Evolutionary conservation across 1,140 invertebrate genomes (phyloP), one percentile per base, ranked within the genome.

Genomic region (Nasonia vitripennis): DNA sequence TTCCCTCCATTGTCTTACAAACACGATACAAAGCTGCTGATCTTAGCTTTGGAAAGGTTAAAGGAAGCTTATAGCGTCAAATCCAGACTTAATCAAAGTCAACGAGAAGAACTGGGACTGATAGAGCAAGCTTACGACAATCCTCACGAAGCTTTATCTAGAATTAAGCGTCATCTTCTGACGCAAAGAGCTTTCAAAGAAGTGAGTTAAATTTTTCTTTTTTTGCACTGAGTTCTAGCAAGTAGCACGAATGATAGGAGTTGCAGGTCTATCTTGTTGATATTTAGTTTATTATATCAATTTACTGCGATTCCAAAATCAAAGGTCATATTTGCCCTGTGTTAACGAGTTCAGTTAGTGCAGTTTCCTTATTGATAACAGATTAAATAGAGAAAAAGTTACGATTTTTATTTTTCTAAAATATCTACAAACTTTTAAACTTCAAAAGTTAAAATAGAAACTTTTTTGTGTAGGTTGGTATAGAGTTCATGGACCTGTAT

Each of bases 61-160:
- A 99, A 99, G 91, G 99, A 99, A 94, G 99, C 99, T 0, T 99
- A 99, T 94, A 99, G 98, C 90, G 99, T 99, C 0, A 99, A 99
- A 91, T 99, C 98, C 6, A 95, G 99, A 51, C 92, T 99, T 73
- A 99, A 99, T 94, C 99, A 99, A 93, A 99, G 98, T 89, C 99
- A 99, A 94, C 94, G 99, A 89, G 99, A 99, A 94, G 99, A 99
- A 92, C 92, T 99, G 27, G 99, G 99, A 27, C 94, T 99, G 2
- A 99, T 99, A 89, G 99, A 99, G 93, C 99, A 99, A 92, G 99
- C 99, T 0, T 99, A 99, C 91, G 99, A 99, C 92, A 99, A 99
- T 94, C 99, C 99, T 81, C 99, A 99, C 89, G 99, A 99, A 93
- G 99, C 99, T 2, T 92, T 99, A 75, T 99, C 99, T 0, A 96